These are phyloP conservation scores for Calosoma granatense DNA, from an alignment of 1,140 invertebrate genomes.

Conservation along the genomic window DNA sequence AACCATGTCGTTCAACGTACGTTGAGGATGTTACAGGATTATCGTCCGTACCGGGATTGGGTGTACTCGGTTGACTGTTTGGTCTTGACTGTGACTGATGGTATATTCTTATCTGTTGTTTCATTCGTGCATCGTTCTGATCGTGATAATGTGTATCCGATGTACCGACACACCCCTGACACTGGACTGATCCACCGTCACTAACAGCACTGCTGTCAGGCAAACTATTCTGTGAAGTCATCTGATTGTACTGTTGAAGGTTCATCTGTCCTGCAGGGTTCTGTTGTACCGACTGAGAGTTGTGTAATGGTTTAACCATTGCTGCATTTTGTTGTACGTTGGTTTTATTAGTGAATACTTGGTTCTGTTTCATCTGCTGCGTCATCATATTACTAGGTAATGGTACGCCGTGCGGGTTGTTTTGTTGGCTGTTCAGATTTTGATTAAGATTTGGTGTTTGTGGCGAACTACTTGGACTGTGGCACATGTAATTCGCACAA, in stretches of 20 bases:
- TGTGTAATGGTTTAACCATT: conserved; percentile 14
- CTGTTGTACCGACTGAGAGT: conserved; percentile 13
- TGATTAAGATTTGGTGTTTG: conserved; percentile 22
- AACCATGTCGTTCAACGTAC: conserved; percentile 45
- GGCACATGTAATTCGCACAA: conserved; percentile 33
- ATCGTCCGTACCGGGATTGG: conserved; percentile 43
- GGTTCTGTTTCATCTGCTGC: conserved; percentile 21
- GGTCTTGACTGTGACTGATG: conserved; percentile 20
- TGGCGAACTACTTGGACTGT: conserved; percentile 28
- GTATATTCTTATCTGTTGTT: neutral
- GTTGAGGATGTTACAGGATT: conserved; percentile 63
- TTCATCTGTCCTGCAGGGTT: conserved; percentile 12
- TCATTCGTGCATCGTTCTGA: neutral
- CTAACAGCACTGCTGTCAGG: conserved; percentile 43
- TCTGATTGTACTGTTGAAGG: conserved; percentile 22
- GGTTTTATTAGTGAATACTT: neutral
- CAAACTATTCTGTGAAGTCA: conserved; percentile 29
- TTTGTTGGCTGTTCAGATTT: conserved; percentile 23
- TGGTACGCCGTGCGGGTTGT: conserved; percentile 30
- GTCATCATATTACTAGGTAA: conserved; percentile 35
- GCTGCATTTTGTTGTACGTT: too few relatives aligned
- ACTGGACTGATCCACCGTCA: conserved; percentile 31
- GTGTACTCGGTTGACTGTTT: conserved; percentile 34
- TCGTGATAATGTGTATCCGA: neutral
- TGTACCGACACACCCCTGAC: conserved; percentile 34